Evolutionary conservation across 2,113 vertebrate species (phyloP), one percentile per base, ranked within the genome.

Genomic region (Hemichromis elongatus): DNA sequence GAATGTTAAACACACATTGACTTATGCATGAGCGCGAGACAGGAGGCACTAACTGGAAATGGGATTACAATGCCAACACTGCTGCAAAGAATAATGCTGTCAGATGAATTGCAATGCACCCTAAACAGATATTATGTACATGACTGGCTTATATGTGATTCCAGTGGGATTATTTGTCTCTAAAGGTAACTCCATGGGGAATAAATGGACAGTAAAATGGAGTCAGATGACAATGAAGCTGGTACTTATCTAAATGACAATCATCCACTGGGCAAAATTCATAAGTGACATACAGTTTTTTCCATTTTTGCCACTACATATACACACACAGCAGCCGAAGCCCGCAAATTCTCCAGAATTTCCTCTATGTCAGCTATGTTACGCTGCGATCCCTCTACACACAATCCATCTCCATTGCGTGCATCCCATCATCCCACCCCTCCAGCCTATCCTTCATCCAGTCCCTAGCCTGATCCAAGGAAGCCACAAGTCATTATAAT

Each of bases 1-100:
- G 91, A 94, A 95, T 95, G 92, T 93, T 95, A 94, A 95, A 92
- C 87, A 87, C 92, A 83, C 73, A 88, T 86, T 94, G 92, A 92
- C 90, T 92, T 93, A 92, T 94, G 92, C 81, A 90, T 91, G 92
- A 92, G 89, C 47, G 82, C 42, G 66, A 89, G 90, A 86, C 89
- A 90, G 87, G 83, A 94, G 84, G 84, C 92, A 89, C 79, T 85
- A 86, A 94, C 88, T 93, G 91, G 89, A 93, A 93, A 94, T 91
- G 83, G 87, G 89, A 96, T 94, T 92, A 93, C 86, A 90, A 92
- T 88, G 88, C 68, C 86, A 81, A 77, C 84, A 9, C 77, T 3
- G 40, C 85, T 61, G 81, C 80, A 82, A 63, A 88, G 87, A 92
- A 92, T 83, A 87, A 92, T 81, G 80, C 82, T 87, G 88, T 90